phyloP scores from a whole-genome alignment of 2,113 vertebrate species.

The Craseonycteris thonglongyai region DNA sequence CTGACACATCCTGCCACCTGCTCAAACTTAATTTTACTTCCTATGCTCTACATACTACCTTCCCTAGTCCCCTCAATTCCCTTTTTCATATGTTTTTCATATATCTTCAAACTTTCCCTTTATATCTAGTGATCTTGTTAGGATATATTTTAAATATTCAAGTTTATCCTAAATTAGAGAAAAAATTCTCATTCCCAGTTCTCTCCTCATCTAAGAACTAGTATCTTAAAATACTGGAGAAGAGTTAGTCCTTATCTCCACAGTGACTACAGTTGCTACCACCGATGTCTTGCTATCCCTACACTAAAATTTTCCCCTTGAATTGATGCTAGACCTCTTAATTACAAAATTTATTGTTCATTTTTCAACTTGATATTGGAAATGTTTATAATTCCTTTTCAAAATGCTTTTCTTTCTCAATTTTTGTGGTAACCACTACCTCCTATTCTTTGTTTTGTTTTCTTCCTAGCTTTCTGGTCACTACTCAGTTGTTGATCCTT shows the following conservation, averaged over 20 bases:
- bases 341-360: not conserved
- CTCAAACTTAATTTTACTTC: not conserved
- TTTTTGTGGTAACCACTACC: too few relatives aligned
- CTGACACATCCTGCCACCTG: not conserved
- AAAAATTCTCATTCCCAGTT: not conserved
- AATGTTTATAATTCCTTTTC: too few relatives aligned
- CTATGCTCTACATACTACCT: not conserved
- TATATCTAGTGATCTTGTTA: not conserved
- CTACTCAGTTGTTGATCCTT: not conserved
- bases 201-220: not conserved
- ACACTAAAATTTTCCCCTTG: not conserved
- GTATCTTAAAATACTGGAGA: not conserved
- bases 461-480: not conserved
- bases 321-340: not conserved
- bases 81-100: not conserved
- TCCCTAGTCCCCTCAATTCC: not conserved
- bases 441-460: too few relatives aligned
- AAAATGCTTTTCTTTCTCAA: too few relatives aligned
- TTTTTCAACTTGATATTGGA: too few relatives aligned
- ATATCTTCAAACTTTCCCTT: not conserved
- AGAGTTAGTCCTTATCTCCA: not conserved
- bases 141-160: not conserved
- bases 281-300: not conserved
- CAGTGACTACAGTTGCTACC: not conserved
- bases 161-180: not conserved